Base-by-base conservation (phyloP, 2,888 invertebrate species). In the Monoplex corrugatus region DNA sequence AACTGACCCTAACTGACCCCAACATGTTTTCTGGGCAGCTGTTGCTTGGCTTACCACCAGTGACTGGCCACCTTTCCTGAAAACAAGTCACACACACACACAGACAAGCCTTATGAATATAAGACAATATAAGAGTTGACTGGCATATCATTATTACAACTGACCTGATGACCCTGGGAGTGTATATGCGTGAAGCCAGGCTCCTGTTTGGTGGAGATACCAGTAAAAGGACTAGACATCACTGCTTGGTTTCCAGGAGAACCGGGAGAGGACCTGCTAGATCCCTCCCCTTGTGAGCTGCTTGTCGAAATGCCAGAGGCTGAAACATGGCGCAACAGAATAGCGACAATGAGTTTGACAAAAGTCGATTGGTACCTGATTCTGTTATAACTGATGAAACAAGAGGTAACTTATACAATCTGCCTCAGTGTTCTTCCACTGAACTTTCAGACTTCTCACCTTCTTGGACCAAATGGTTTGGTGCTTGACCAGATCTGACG, bases 141-240 rank as follows among this genome's bases (percentile, higher is more conserved):
- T n/a, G n/a, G n/a, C n/a, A n/a, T n/a, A 57, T 82, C 72, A 88
- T 6, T 43, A 72, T 75, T 85, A 50, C 87, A 84, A 75, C 94
- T 93, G 91, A 95, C 96, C 95, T 96, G 96, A 87, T 95, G 95
- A 86, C 96, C 94, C 96, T 98, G 98, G 94, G 98, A 97, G 96
- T 99, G 98, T 97, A 98, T 98, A 96, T 98, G 98, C 96, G 98
- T 98, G 97, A 98, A 98, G 90, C 98, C 97, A 96, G 98, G 98
- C 95, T 98, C 98, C 87, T 96, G 95, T 90, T 96, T 94, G 88
- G 95, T 93, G 68, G 88, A 91, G 89, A 96, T 93, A 89, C 96
- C 93, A 87, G 94, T 94, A 93, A 96, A 96, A 50, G 96, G 96
- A 94, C 96, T 96, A 93, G 96, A 95, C 96, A 96, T 95, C 89